Base-by-base conservation (phyloP, 2,113 vertebrate species). In the Ictidomys tridecemlineatus region DNA sequence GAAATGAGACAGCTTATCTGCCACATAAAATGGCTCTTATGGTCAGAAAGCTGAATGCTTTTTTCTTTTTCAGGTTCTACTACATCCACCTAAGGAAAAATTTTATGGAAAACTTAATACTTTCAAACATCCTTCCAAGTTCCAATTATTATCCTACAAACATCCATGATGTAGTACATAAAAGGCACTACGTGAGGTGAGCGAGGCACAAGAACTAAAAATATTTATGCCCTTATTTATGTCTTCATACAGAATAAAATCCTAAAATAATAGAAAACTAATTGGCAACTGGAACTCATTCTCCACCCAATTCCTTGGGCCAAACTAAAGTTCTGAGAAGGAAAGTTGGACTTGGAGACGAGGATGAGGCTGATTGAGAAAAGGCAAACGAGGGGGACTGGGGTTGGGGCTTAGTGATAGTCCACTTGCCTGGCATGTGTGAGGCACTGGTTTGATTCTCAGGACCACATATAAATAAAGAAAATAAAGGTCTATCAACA, bases 31-130 rank as follows among this genome's bases (percentile, higher is more conserved):
- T 70, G 45, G 51, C 34, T 92, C 77, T 93, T 72, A 69, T 32
- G 67, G 51, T 73, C 56, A 97, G 58, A 94, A 94, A 89, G 53
- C 24, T 79, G 30, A 86, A 85, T 12, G 26, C 53, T 14, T 72
- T 87, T 73, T 42, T 91, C 39, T 39, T 95, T 84, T 72, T 17
- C 18, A 88, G n/a, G n/a, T 88, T 88, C 51, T 58, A 88, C 4
- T 85, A 89, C 37, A 56, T 42, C 88, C 58, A 88, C 28, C 58
- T 94, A 96, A 93, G 45, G 61, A 93, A 91, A 30, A 95, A 72
- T 67, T 87, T 96, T 78, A 95, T 12, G 56, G 51, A 87, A 95
- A 89, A 94, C n/a, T 53, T 69, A 88, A 82, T 20, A 95, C 39
- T 87, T 92, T 80, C 65, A 88, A 94, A 95, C 37, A 82, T 83